Evolutionary conservation across 2,113 vertebrate genomes (phyloP).

Genomic region (Laterallus jamaicensis): DNA sequence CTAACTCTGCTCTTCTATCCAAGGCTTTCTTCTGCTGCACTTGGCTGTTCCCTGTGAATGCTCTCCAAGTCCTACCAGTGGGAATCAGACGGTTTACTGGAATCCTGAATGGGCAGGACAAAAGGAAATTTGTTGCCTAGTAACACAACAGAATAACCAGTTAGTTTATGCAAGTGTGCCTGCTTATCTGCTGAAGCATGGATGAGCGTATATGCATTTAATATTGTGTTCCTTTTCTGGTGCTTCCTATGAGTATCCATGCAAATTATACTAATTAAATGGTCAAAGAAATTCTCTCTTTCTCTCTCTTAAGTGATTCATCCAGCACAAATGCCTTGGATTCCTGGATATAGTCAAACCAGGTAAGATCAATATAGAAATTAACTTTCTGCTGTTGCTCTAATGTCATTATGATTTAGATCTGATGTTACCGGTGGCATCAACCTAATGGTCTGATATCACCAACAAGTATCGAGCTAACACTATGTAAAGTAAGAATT

Average conservation of each 20-base stretch:
- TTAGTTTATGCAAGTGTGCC: not conserved
- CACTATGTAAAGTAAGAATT: not conserved
- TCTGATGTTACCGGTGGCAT: not conserved
- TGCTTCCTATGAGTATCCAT: not conserved
- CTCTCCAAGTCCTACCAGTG: not conserved
- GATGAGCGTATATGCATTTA: not conserved
- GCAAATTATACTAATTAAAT: not conserved
- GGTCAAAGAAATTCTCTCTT: not conserved
- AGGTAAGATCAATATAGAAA: not conserved
- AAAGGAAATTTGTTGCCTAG: not conserved
- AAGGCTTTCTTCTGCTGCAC: not conserved
- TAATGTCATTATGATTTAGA: not conserved
- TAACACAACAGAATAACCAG: not conserved
- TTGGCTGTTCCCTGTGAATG: not conserved
- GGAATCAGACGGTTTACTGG: not conserved
- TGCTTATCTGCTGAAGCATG: not conserved
- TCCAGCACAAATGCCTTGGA: not conserved
- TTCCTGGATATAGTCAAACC: not conserved
- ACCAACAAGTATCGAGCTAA: not conserved
- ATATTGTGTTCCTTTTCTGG: not conserved
- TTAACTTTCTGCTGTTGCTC: not conserved
- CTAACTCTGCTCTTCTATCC: not conserved
- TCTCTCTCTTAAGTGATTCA: not conserved
- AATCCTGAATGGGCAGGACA: conserved; percentile 10
- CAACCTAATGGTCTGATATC: not conserved